Base-by-base conservation (phyloP, 30 jellyfish, hydroid and myxozoan species). In the Pseudorhiza aurosa region DNA sequence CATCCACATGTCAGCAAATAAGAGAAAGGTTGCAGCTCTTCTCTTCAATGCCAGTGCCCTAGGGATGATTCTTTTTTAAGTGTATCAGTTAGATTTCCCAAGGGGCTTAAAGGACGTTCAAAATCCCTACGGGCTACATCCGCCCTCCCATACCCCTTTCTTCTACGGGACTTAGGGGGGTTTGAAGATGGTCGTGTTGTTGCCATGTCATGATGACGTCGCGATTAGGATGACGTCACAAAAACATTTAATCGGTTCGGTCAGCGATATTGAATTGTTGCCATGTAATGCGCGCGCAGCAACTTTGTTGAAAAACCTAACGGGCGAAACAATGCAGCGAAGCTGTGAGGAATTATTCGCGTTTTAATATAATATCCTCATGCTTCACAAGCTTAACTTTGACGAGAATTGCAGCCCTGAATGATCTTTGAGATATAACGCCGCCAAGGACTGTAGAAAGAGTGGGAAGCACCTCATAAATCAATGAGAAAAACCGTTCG, bases 301-400 rank as follows among this genome's bases (percentile, higher is more conserved):
- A 64, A 8, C 58, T 32, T 31, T 30, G 50, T 64, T 39, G 77
- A 64, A 74, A 53, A 53, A 57, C 18, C 73, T 76, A 53, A 63
- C 88, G 49, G 91, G 91, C 65, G 81, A 65, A 80, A 80, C 91
- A 80, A 80, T 80, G 91, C 91, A 25, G 68, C 44, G 84, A 51
- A 80, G 91, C 91, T 80, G 91, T 80, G 91, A 72, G 57, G 82
- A 80, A 51, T 40, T 58, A 58, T 45, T 53, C 22, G 67, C 67
- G 35, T 53, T 53, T 53, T 53, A 22, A 21, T 21, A 53, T 36
- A 58, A 36, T 18, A 36, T 44, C 60, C 49, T 31, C 46, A 51
- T 44, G 40, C 65, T 76, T 63, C 58, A 26, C 72, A 65, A 31
- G 87, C 33, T 58, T 58, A n/a, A 37, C 35, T 12, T 57, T 10